A percentile compares a stretch with the other conserved stretches of the same genome.
These are phyloP conservation scores for Dryoscopus gambensis DNA, from an alignment of 2,113 vertebrate genomes.

Conservation along the genomic window DNA sequence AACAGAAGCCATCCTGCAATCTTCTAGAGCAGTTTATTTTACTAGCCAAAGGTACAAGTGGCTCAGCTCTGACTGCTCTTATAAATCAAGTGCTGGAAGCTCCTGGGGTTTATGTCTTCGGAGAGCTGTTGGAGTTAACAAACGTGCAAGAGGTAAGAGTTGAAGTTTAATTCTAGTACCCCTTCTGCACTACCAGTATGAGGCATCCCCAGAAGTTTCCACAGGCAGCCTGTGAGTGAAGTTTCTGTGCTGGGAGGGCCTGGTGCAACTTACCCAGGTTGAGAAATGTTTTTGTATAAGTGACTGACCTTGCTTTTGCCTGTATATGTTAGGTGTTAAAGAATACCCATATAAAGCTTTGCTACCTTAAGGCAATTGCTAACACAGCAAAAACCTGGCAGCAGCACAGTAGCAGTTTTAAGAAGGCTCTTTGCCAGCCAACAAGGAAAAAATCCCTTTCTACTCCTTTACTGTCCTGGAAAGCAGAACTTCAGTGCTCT, in stretches of 20 bases:
- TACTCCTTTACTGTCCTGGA: neutral
- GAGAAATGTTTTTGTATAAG: neutral
- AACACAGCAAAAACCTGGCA: neutral
- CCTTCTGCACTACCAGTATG: neutral
- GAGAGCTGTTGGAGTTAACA: constrained; percentile 80
- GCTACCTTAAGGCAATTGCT: neutral
- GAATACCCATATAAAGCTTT: neutral
- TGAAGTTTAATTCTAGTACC: neutral
- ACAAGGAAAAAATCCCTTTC: neutral
- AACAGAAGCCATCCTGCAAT: constrained; percentile 79
- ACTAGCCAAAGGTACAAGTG: constrained; percentile 79
- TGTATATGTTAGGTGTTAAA: neutral
- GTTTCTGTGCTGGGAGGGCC: neutral
- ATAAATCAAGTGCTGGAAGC: constrained; percentile 84
- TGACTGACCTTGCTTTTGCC: neutral
- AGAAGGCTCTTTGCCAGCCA: neutral
- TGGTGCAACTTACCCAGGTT: neutral
- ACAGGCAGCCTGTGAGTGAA: neutral
- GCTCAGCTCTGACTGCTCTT: constrained; percentile 78
- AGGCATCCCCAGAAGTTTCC: neutral
- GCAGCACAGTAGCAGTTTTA: neutral
- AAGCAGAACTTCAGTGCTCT: neutral
- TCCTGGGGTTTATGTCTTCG: constrained; percentile 83
- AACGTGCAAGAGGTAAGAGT: constrained; percentile 81
- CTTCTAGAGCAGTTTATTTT: constrained; percentile 84